Percentiles rank a stretch among this genome's conserved stretches.
Evolutionary conservation across 1,140 invertebrate genomes (phyloP).

Genomic region (Megalopta genalis): DNA sequence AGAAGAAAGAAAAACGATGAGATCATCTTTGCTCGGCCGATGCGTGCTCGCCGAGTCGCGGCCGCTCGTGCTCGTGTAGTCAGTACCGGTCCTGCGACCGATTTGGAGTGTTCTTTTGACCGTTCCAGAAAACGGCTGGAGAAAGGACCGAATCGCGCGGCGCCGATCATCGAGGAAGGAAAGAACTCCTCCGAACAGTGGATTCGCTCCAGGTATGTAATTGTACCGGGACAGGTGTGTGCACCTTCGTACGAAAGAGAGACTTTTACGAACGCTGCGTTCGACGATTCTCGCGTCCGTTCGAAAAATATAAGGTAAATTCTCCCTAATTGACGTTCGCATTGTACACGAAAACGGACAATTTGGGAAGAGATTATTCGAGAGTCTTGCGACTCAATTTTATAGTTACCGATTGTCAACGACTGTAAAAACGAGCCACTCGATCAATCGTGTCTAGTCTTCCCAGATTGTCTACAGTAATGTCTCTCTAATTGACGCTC

Average conservation of each 20-base stretch:
- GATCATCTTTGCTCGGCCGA: constrained; percentile 65
- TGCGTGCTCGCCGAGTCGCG: neutral
- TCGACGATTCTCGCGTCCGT: neutral
- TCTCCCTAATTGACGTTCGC: no score
- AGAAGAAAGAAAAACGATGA: constrained; percentile 71
- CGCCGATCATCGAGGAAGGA: constrained; percentile 8
- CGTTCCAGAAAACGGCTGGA: constrained; percentile 30
- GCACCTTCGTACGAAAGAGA: neutral
- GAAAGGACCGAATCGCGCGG: neutral
- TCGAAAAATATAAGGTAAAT: no score
- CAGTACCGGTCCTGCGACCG: constrained; percentile 65
- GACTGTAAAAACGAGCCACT: no score
- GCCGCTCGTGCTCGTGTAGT: constrained; percentile 55
- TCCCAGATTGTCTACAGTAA: no score
- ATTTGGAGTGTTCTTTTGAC: constrained; percentile 60
- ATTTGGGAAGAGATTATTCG: no score
- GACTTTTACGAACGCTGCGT: neutral
- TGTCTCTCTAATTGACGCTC: no score
- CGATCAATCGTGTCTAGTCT: no score
- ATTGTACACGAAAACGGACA: no score
- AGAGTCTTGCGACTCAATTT: no score
- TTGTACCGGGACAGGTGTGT: constrained; percentile 14
- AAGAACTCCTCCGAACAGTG: constrained; percentile 1
- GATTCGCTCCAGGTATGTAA: constrained; percentile 39
- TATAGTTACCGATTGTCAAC: no score